Evolutionary conservation across 2,888 invertebrate species (phyloP), one percentile per base, ranked within the genome.

Genomic region (Thecocarcelia acutangulata): DNA sequence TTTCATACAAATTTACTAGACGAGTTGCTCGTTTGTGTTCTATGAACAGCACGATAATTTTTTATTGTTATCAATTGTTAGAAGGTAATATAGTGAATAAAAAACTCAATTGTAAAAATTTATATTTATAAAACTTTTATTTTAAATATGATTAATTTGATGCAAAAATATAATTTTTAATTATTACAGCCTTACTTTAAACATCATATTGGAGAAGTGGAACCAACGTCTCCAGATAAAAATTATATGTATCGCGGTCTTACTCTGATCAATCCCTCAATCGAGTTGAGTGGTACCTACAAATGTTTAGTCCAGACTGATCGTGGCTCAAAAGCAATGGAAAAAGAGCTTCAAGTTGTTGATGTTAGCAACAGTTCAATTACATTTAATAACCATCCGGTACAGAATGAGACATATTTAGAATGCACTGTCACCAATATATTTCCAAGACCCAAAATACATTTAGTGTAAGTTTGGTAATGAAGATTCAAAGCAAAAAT

Each of bases 221-320:
- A 93, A 90, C 92, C 92, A 85, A 94, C 93, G 0, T 94, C 95
- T 0, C 91, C 92, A 73, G 94, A 95, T 87, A 93, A 93, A 0
- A 93, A 93, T 87, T 94, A 94, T 4, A 93, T 93, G 87, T 93
- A 95, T 87, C 91, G 96, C 72, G 95, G 96, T 1, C 91, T 96
- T 69, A 93, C 93, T 83, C 93, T 96, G 83, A 88, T 93, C 4
- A 93, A 93, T 81, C 95, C 94, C 0, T 93, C 93, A 1, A 93
- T 94, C 1, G 94, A 95, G 50, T 91, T 95, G 52, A 93, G 94
- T 0, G 95, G 95, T 0, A 94, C 94, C 86, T 95, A 95, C 87
- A 94, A 94, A 58, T 96, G 96, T 86, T 92, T 93, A 33, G 94
- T 95, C 0, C 83, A 84, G 66, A 84, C 85, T 12, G 78, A 80